Percentiles rank a stretch among this genome's conserved stretches.
Evolutionary conservation across 53 echinoderm and acorn worm genomes (phyloP).

Genomic region (Echinometra lucunter): DNA sequence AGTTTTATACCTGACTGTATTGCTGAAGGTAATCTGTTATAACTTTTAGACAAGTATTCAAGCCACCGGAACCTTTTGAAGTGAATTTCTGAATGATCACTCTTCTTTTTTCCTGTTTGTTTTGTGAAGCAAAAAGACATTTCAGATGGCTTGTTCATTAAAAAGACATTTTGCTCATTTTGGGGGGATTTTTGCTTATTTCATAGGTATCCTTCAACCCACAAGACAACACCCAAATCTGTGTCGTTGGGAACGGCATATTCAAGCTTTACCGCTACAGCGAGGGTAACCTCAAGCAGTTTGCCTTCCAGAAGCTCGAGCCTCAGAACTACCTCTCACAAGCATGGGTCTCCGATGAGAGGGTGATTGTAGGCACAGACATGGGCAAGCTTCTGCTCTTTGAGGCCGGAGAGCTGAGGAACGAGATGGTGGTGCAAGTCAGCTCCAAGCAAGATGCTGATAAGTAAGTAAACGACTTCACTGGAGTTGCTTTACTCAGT

Average conservation of each 20-base stretch:
- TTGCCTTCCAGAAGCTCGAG: conserved; percentile 99
- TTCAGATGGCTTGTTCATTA: not conserved
- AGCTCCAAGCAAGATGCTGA: conserved; percentile 79
- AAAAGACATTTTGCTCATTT: not conserved
- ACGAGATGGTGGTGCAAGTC: conserved; percentile 83
- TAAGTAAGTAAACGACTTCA: conserved; percentile 49
- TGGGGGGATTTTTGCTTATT: not conserved
- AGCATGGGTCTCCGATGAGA: conserved; percentile 98
- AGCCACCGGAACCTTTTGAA: no score
- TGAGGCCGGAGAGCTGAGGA: conserved; percentile 95
- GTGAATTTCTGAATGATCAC: not conserved
- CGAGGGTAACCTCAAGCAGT: conserved; percentile 98
- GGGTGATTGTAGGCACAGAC: conserved; percentile 97
- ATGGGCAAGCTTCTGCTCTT: conserved; percentile 92
- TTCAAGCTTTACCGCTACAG: conserved; percentile 99
- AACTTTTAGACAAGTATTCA: no score
- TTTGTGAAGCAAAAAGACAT: not conserved
- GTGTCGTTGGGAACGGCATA: conserved; percentile 98
- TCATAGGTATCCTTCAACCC: conserved; percentile 93
- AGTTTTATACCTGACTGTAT: not conserved
- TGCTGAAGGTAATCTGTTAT: no score
- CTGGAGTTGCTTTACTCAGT: no score
- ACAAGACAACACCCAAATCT: conserved; percentile 99
- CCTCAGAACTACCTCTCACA: conserved; percentile 98
- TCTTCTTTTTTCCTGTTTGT: not conserved